A percentile compares a stretch with the other conserved stretches of the same genome.
These are phyloP conservation scores for Brachycybe producta DNA, from an alignment of 2,888 invertebrate genomes.

Conservation along the genomic window DNA sequence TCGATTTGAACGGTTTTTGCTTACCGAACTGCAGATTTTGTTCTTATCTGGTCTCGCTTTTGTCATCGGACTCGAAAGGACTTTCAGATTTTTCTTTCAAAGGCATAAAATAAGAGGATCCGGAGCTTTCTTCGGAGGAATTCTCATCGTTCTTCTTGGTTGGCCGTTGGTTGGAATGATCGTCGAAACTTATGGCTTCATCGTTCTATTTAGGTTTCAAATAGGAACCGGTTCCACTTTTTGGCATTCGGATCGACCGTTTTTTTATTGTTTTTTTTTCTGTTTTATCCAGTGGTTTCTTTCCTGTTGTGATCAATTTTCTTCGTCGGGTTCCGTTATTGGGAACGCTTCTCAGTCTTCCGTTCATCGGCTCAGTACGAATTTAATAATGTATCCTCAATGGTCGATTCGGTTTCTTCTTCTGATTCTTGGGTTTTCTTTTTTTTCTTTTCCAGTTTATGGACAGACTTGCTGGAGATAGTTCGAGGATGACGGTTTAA, in stretches of 20 bases:
- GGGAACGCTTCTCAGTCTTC: constrained; percentile 75
- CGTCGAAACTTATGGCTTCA: constrained; percentile 90
- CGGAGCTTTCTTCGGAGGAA: constrained; percentile 80
- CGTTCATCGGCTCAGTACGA: constrained; percentile 71
- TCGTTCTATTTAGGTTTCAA: constrained; percentile 49
- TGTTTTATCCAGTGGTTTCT: constrained; percentile 67
- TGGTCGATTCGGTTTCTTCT: neutral
- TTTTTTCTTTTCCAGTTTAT: constrained; percentile 47
- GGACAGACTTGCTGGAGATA: constrained; percentile 64
- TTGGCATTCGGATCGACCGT: no score
- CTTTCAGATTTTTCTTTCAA: constrained; percentile 96
- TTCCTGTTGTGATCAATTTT: constrained; percentile 93
- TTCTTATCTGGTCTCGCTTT: constrained; percentile 90
- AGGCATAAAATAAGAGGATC: constrained; percentile 85
- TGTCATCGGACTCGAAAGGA: constrained; percentile 89
- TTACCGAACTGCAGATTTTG: constrained; percentile 56
- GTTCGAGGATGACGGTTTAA: constrained; percentile 20
- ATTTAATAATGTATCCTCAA: constrained; percentile 4
- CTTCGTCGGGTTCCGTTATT: constrained; percentile 81
- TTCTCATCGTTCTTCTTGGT: constrained; percentile 78
- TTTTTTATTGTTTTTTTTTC: neutral
- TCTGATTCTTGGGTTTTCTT: constrained; percentile 22
- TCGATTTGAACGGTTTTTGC: neutral
- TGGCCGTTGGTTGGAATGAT: constrained; percentile 96
- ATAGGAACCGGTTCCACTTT: no score